A percentile compares a stretch with the other conserved stretches of the same genome.
Conservation (phyloP, 2,113 vertebrate genomes). For the Hyperopisus bebe region DNA sequence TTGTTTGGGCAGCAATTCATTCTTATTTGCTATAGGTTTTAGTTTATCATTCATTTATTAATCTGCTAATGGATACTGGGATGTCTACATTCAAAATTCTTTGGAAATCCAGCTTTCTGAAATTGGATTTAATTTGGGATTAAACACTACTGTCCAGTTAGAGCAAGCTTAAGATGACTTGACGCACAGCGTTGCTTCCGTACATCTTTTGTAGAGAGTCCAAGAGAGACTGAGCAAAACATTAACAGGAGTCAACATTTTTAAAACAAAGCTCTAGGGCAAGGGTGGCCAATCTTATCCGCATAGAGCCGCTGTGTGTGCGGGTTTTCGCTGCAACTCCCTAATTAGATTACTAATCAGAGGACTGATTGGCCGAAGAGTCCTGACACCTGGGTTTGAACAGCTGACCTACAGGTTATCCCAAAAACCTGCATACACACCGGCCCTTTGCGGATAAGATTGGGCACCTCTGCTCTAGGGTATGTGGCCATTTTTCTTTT, state of each 20-base stretch:
- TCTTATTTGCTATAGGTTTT: not conserved
- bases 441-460: too few species aligned
- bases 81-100: not conserved
- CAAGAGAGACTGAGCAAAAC: not conserved
- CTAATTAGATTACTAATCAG: too few species aligned
- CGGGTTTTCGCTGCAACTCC: too few species aligned
- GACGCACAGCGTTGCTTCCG: not conserved
- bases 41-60: not conserved
- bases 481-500: constrained; percentile 27
- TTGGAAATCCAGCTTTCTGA: not conserved
- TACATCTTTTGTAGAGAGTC: not conserved
- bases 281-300: too few species aligned
- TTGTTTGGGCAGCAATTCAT: not conserved
- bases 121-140: not conserved
- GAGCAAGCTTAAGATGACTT: not conserved
- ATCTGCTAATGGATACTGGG: not conserved
- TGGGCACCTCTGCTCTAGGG: constrained; percentile 21
- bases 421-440: too few species aligned
- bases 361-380: too few species aligned
- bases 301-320: too few species aligned
- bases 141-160: constrained; percentile 1
- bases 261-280: constrained; percentile 31
- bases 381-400: too few species aligned
- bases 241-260: constrained; percentile 34
- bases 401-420: too few species aligned